These are phyloP conservation scores for Eudorcas thomsonii DNA, from an alignment of 2,113 vertebrate species.

Conservation along the genomic window DNA sequence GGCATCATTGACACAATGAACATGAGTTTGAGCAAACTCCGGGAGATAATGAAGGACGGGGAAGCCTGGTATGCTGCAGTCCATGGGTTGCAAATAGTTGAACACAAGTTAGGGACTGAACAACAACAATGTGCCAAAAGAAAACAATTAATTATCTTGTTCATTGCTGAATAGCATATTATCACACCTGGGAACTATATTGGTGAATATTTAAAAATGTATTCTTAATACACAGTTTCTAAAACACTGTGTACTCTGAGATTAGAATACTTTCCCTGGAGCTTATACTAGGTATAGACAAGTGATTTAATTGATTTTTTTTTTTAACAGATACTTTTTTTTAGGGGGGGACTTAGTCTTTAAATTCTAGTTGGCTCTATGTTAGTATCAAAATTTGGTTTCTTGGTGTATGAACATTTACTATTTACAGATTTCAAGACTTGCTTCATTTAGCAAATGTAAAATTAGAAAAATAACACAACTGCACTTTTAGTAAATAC, in stretches of 20 bases:
- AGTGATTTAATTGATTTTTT: neutral
- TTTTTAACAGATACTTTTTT: neutral
- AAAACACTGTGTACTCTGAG: neutral
- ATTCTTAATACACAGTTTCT: neutral
- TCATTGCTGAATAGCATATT: neutral
- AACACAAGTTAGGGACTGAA: neutral
- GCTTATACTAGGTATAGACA: neutral
- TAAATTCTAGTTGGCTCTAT: neutral
- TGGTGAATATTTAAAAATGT: neutral
- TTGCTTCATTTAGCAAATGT: constrained; percentile 31
- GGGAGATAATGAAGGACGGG: neutral
- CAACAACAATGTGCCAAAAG: neutral
- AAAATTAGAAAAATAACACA: neutral
- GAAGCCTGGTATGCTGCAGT: neutral
- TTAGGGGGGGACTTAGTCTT: neutral
- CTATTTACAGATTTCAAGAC: neutral
- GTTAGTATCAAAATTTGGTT: neutral
- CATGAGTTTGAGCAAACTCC: neutral
- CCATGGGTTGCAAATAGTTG: neutral
- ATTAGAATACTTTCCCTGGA: neutral
- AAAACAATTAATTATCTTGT: neutral
- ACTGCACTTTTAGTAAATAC: neutral
- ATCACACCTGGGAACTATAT: neutral
- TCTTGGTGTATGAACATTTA: neutral
- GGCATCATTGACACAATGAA: neutral